phyloP scores from a whole-genome alignment of 1,140 invertebrate genomes.

The Heterodera carotae region DNA sequence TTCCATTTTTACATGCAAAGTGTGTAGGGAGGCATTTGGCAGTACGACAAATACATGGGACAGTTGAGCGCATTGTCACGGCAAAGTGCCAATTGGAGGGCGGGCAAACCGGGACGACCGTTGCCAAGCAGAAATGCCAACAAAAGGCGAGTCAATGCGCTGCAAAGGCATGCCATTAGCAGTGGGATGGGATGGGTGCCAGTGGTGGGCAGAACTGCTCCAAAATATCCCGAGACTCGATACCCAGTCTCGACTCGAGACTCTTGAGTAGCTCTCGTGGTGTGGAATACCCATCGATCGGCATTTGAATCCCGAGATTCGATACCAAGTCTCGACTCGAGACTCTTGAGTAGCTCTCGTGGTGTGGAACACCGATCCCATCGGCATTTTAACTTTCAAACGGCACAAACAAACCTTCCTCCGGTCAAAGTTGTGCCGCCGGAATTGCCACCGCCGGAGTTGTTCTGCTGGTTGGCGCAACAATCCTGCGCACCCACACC shows the following conservation, averaged over 20 bases:
- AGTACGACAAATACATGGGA: constrained; percentile 15
- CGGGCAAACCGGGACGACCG: background rate
- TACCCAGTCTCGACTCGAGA: too few species aligned
- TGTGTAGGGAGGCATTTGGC: constrained; percentile 12
- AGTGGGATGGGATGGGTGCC: too few species aligned
- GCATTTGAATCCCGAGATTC: too few species aligned
- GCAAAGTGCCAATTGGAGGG: constrained; percentile 16
- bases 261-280: too few species aligned
- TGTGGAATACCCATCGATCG: too few species aligned
- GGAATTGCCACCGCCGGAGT: background rate
- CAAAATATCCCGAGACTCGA: too few species aligned
- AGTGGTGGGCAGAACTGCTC: too few species aligned
- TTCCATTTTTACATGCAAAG: background rate
- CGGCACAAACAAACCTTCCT: background rate
- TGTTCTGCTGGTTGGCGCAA: constrained; percentile 4
- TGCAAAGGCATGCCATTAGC: background rate
- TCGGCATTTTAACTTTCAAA: too few species aligned
- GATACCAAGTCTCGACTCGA: too few species aligned
- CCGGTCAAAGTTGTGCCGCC: background rate
- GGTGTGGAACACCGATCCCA: too few species aligned
- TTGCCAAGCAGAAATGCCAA: constrained; percentile 8
- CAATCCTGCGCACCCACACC: background rate
- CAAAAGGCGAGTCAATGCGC: constrained; percentile 17
- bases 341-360: too few species aligned
- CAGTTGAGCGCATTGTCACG: constrained; percentile 35